Evolutionary conservation across 2,113 vertebrate species (phyloP).

Genomic region (Progne subis): DNA sequence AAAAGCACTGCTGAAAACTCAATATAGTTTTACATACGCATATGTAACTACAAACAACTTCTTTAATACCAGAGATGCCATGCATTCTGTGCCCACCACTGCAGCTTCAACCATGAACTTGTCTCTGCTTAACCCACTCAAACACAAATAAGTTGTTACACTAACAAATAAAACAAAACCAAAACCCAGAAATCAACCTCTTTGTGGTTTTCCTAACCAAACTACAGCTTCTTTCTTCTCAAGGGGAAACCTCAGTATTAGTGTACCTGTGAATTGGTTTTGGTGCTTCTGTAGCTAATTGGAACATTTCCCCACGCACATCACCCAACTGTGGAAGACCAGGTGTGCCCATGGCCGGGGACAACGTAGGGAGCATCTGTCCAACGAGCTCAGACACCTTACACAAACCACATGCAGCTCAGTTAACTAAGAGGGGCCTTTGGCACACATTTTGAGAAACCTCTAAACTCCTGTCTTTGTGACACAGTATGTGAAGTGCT

Average conservation of each 20-base stretch:
- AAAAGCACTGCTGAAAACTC: neutral
- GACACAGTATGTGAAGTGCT: neutral
- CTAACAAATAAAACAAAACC: neutral
- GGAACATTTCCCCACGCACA: neutral
- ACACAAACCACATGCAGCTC: neutral
- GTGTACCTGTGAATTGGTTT: neutral
- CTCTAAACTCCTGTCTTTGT: neutral
- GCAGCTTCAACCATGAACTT: neutral
- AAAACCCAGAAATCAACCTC: neutral
- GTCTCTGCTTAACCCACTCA: neutral
- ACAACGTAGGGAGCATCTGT: rapidly evolving
- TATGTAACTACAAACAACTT: conserved; percentile 23
- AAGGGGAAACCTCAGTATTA: neutral
- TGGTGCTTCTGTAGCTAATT: neutral
- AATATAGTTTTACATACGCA: conserved; percentile 40
- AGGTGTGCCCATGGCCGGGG: neutral
- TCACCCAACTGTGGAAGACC: neutral
- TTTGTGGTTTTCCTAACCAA: neutral
- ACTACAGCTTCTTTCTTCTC: neutral
- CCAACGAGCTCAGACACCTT: rapidly evolving
- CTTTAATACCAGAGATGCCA: neutral
- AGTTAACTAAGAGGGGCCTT: neutral
- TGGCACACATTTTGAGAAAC: neutral
- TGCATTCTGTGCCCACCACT: neutral
- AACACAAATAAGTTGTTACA: neutral